Base-by-base conservation (phyloP, 1,140 invertebrate species). In the Ips typographus region DNA sequence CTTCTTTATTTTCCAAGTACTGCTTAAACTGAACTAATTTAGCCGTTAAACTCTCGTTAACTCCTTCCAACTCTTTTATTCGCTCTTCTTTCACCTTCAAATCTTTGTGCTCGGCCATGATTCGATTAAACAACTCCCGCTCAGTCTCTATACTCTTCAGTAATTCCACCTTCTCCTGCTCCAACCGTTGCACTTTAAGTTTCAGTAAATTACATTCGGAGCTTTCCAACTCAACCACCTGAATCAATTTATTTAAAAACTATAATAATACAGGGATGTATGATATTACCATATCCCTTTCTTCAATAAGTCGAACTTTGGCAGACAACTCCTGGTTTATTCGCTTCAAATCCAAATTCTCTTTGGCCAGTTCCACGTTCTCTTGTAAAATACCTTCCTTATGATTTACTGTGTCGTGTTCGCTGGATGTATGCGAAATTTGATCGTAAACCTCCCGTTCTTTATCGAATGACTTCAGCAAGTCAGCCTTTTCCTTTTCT, bases 11-110 rank as follows among this genome's bases (percentile, higher is more conserved):
- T 4, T 70, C 63, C 36, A 74, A 69, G 47, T 56, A 65, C 71
- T 82, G 80, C 43, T 74, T 76, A 5, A 80, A 71, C 73, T 79
- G 80, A 4, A 73, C 56, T 73, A 82, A 81, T 62, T 72, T 74
- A 42, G 72, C 59, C 52, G 76, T 77, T 42, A 82, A 71, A 69
- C 82, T 77, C 42, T 74, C 73, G 38, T 82, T 61, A 60, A 80
- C 77, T 49, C 77, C 68, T 42, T 80, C 73, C 70, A 85, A 80
- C 66, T 77, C 77, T 76, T 84, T 84, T 7, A 85, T 75, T 7
- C 80, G 78, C 77, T 83, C 59, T 3, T 72, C 59, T 40, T 72
- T 63, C 2, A 69, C 47, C 49, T 75, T 64, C n/a, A 59, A 40
- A 37, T 68, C 53, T 39, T 74, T 66, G 44, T 63, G 51, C 60